phyloP scores from a whole-genome alignment of 2,113 vertebrate species.

The Protobothrops mucrosquamatus region DNA sequence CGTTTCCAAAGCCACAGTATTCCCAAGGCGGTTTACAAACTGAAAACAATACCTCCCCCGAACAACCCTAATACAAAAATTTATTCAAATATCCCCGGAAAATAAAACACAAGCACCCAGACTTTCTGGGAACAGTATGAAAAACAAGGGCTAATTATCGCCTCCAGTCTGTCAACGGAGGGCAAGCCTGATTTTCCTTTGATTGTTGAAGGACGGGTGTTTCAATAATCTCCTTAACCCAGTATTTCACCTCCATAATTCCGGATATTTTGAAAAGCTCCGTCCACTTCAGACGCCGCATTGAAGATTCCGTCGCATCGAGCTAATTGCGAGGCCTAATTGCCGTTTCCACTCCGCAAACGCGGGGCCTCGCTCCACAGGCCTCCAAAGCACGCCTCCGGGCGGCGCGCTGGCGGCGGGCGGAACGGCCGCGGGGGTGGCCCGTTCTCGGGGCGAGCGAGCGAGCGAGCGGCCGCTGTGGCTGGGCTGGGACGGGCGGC shows the following conservation, averaged over 20 bases:
- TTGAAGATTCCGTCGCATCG: constrained; percentile 27
- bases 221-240: constrained; percentile 70
- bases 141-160: constrained; percentile 35
- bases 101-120: background rate
- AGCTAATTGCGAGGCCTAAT: constrained; percentile 37
- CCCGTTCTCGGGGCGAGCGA: background rate
- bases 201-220: constrained; percentile 67
- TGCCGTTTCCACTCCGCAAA: constrained; percentile 9
- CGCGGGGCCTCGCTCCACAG: background rate
- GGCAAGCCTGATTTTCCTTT: constrained; percentile 40
- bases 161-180: background rate
- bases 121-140: constrained; percentile 14
- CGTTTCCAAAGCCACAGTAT: background rate
- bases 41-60: background rate
- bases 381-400: constrained; percentile 12
- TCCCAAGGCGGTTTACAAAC: background rate
- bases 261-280: constrained; percentile 71
- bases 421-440: background rate
- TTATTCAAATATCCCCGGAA: background rate
- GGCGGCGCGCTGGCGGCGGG: constrained; percentile 3
- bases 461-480: background rate
- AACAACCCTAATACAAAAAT: background rate
- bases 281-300: constrained; percentile 37
- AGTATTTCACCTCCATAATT: constrained; percentile 68
- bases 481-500: background rate